Percentiles rank a stretch among this genome's conserved stretches.
Conservation (phyloP, 30 jellyfish, hydroid and myxozoan species). For the Turritopsis dohrnii region DNA sequence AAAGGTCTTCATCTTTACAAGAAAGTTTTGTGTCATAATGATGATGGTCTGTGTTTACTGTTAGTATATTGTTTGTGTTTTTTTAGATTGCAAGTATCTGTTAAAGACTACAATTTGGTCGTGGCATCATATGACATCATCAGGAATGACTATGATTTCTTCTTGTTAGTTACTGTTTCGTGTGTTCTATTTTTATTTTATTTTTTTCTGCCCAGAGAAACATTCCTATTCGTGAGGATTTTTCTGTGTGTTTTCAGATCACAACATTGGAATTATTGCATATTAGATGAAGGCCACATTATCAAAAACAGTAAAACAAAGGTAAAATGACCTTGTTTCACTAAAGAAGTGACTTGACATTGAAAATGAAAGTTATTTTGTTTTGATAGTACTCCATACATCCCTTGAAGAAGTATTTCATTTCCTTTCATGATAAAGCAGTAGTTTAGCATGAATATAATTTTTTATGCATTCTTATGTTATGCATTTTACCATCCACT, state of each 20-base stretch:
- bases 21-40: neutral
- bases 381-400: no score
- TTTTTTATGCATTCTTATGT: no score
- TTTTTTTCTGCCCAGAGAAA: no score
- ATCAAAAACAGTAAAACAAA: constrained; percentile 95
- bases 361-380: no score
- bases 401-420: no score
- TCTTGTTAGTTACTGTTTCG: constrained; percentile 91
- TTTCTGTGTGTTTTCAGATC: constrained; percentile 37
- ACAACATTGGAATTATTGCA: constrained; percentile 90
- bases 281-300: constrained; percentile 97
- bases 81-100: constrained; percentile 69
- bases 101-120: constrained; percentile 61
- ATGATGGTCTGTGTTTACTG: neutral
- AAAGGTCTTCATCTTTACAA: constrained; percentile 38
- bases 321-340: no score
- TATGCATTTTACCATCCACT: no score
- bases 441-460: no score
- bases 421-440: no score
- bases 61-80: neutral
- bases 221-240: no score
- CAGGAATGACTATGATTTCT: constrained; percentile 79
- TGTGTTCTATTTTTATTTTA: no score
- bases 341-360: neutral
- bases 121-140: constrained; percentile 97